phyloP scores from a whole-genome alignment of 2,797 vertebrate genomes.

The Catostomus latipinnis region DNA sequence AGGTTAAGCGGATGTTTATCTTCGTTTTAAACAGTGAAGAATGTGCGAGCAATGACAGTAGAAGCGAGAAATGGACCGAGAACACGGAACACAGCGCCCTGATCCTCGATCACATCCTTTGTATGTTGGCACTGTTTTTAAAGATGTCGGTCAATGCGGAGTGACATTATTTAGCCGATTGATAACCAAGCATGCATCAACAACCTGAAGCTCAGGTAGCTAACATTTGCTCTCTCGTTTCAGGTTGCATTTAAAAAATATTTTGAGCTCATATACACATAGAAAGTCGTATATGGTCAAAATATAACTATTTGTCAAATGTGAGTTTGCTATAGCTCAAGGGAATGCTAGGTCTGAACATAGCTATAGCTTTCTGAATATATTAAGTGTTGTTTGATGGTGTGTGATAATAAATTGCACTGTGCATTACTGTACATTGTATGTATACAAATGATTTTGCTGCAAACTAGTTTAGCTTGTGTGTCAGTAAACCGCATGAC shows the following conservation, averaged over 20 bases:
- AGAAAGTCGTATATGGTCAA: neutral
- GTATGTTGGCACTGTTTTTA: conserved; percentile 31
- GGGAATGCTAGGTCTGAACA: too few species aligned
- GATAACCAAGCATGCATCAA: neutral
- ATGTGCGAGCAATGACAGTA: conserved; percentile 36
- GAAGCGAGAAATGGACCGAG: conserved; percentile 55
- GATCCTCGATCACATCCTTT: conserved; percentile 12
- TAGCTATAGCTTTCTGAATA: too few species aligned
- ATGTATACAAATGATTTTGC: too few species aligned
- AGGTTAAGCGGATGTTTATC: conserved; percentile 75
- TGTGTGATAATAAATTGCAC: too few species aligned
- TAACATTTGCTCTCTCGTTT: neutral
- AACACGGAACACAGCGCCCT: conserved; percentile 17
- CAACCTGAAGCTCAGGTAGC: conserved; percentile 14
- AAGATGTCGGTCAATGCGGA: neutral
- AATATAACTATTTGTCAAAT: neutral
- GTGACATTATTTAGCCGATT: conserved; percentile 12
- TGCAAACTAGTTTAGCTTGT: too few species aligned
- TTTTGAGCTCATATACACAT: neutral
- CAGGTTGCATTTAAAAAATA: neutral
- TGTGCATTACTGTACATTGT: too few species aligned
- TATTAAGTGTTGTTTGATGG: too few species aligned
- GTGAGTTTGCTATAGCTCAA: too few species aligned
- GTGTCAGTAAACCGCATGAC: too few species aligned
- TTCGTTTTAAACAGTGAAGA: conserved; percentile 50